These are phyloP conservation scores for Oedothorax gibbosus DNA, from an alignment of 1,140 invertebrate species.

Conservation along the genomic window DNA sequence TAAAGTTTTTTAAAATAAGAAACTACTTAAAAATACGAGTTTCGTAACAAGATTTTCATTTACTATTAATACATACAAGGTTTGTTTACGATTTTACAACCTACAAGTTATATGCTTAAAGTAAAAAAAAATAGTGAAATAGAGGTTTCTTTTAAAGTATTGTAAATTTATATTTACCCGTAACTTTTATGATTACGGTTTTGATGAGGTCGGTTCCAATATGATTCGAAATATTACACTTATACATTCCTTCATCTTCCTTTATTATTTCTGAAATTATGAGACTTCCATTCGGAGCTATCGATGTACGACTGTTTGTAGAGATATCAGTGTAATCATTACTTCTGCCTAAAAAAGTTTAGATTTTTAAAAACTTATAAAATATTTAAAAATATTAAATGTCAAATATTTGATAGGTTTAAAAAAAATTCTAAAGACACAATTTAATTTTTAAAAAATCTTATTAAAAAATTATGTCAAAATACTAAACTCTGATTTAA, in stretches of 20 bases:
- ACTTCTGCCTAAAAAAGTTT: neutral
- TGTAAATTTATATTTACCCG: slow-evolving; percentile 21
- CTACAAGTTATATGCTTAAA: no score
- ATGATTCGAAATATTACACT: slow-evolving; percentile 32
- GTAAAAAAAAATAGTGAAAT: no score
- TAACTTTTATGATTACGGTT: slow-evolving; percentile 19
- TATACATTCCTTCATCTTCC: slow-evolving; percentile 47
- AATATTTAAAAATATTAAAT: neutral
- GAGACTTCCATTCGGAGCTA: slow-evolving; percentile 9
- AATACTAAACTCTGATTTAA: no score
- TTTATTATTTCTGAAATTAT: slow-evolving; percentile 27
- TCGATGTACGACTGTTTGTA: neutral
- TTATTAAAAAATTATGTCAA: no score
- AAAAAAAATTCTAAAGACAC: no score
- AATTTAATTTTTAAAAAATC: no score
- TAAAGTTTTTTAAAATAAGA: no score
- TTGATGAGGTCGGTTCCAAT: slow-evolving; percentile 13
- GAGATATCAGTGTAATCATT: neutral
- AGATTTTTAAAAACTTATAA: neutral
- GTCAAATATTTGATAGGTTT: neutral
- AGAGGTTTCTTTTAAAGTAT: no score
- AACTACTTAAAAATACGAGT: no score
- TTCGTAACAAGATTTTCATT: no score
- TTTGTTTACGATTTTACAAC: no score
- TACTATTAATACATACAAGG: no score